Base-by-base conservation (phyloP, 2,888 invertebrate species). In the Eupithecia pulchellata region DNA sequence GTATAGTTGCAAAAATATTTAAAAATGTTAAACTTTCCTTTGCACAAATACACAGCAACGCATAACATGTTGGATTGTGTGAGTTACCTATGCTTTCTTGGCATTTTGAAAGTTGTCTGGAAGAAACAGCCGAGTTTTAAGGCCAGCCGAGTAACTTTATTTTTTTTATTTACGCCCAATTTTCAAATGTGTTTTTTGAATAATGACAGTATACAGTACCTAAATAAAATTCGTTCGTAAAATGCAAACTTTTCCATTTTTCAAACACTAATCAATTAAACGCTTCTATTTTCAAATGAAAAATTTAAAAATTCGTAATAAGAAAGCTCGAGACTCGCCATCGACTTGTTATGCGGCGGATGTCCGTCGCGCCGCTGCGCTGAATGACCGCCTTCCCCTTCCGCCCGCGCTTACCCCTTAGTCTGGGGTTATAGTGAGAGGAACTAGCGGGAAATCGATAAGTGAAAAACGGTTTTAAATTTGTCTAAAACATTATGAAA, bases 341-440 rank as follows among this genome's bases (percentile, higher is more conserved):
- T 92, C 91, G 93, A 92, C 92, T 94, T 94, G 94, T 94, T 94
- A 94, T 94, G 93, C 94, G 93, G 92, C 94, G 94, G 94, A 94
- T 90, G 94, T 94, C 94, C 94, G 94, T 90, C 91, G 93, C 92
- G 92, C 93, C 92, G 93, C 92, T 91, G 92, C 91, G 90, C 92
- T 91, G 92, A 94, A 94, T 94, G 94, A 94, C 94, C 94, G 92
- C 88, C 92, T 92, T 92, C 93, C 93, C 90, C 87, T 91, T 89
- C 91, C 92, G 88, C 80, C 81, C 81, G 76, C 82, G 75, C 82
- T 71, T 74, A 81, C 84, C 84, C 84, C 81, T 81, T 78, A 71
- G 75, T 61, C 69, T 75, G 69, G 61, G 75, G 77, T 68, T 71
- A 73, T 64, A 79, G 75, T 79, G 70, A 17, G 8, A 82, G 84